These are phyloP conservation scores for Apamea epomidion DNA, from an alignment of 2,888 invertebrate species.

Conservation along the genomic window DNA sequence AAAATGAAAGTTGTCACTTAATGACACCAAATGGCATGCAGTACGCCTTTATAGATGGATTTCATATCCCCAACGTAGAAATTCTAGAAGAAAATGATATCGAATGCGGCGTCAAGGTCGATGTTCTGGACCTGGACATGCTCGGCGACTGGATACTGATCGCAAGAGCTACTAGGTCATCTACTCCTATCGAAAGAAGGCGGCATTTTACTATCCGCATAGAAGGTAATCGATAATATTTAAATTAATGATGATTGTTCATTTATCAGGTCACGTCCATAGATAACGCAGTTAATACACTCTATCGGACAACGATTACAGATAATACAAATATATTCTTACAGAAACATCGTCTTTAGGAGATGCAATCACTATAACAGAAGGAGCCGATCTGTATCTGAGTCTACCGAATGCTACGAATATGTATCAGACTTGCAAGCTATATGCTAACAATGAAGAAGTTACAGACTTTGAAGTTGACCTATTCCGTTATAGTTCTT, in stretches of 20 bases:
- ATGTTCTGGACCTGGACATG: slow-evolving; percentile 70
- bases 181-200: slow-evolving; percentile 76
- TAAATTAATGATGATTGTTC: slow-evolving; percentile 64
- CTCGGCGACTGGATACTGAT: slow-evolving; percentile 82
- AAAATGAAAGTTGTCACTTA: slow-evolving; percentile 76
- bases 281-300: slow-evolving; percentile 74
- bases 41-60: slow-evolving; percentile 71
- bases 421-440: slow-evolving; percentile 75
- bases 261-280: slow-evolving; percentile 80
- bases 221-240: slow-evolving; percentile 79
- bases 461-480: slow-evolving; percentile 65
- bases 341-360: slow-evolving; percentile 48
- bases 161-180: slow-evolving; percentile 69
- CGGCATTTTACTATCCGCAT: slow-evolving; percentile 77
- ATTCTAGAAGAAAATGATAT: slow-evolving; percentile 64
- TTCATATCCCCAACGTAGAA: slow-evolving; percentile 71
- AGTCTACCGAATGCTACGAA: slow-evolving; percentile 73
- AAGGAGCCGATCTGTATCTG: slow-evolving; percentile 77
- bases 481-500: slow-evolving; percentile 65
- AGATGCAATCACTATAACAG: slow-evolving; percentile 65
- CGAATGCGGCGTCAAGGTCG: slow-evolving; percentile 76
- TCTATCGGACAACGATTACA: slow-evolving; percentile 36
- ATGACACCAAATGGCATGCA: slow-evolving; percentile 74
- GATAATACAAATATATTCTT: slow-evolving; percentile 61
- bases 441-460: slow-evolving; percentile 69